These are phyloP conservation scores for Lasiommata megera DNA, from an alignment of 2,888 invertebrate species.

Conservation along the genomic window DNA sequence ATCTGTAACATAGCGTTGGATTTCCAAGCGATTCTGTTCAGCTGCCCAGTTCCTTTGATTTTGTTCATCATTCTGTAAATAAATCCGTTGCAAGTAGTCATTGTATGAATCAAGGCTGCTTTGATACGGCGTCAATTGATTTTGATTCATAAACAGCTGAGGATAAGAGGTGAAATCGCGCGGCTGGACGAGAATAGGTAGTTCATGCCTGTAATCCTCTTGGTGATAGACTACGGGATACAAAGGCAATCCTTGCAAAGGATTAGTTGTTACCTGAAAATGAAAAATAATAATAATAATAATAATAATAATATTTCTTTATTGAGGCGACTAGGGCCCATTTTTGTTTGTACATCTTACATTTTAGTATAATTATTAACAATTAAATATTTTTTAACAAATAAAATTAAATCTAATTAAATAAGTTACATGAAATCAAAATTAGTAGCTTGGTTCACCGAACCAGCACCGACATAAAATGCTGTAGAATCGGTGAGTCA, in stretches of 20 bases:
- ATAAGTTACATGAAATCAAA: too few relatives aligned
- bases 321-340: too few relatives aligned
- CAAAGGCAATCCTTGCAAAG: conserved; percentile 18
- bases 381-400: too few relatives aligned
- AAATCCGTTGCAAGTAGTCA: conserved; percentile 41
- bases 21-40: conserved; percentile 41
- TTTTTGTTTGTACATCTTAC: too few relatives aligned
- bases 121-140: conserved; percentile 32
- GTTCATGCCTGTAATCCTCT: conserved; percentile 20
- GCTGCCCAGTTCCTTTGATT: conserved; percentile 16
- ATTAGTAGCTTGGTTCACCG: too few relatives aligned
- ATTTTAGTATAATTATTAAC: too few relatives aligned
- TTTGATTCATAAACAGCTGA: conserved; percentile 37
- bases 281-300: not conserved
- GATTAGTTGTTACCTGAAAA: conserved; percentile 23
- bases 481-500: too few relatives aligned
- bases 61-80: conserved; percentile 30
- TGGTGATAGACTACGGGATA: conserved; percentile 25
- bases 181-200: conserved; percentile 26
- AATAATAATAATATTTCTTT: too few relatives aligned
- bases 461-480: too few relatives aligned
- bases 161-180: conserved; percentile 35
- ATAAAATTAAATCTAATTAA: too few relatives aligned
- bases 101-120: conserved; percentile 24
- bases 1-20: not conserved